Conservation (phyloP, 2,113 vertebrate genomes). For the Pyxicephalus adspersus region DNA sequence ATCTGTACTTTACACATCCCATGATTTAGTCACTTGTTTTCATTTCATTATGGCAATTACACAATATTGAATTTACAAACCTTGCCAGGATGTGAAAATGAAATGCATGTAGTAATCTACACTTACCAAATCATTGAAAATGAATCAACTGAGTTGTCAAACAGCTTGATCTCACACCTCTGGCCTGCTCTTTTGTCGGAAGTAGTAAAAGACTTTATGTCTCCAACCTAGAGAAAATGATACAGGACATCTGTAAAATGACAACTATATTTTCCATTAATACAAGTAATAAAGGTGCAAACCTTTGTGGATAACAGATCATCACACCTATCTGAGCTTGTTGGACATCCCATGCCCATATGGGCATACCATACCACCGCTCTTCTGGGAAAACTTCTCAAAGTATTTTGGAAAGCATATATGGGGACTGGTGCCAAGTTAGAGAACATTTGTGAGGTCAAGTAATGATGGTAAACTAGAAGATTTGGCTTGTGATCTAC, state of each 20-base stretch:
- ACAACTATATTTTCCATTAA: background rate
- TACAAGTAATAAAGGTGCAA: background rate
- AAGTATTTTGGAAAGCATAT: too few species aligned
- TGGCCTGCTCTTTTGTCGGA: slow-evolving; percentile 90
- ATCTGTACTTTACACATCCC: too few species aligned
- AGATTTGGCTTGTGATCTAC: too few species aligned
- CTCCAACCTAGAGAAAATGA: slow-evolving; percentile 78
- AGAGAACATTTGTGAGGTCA: too few species aligned
- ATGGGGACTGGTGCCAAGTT: too few species aligned
- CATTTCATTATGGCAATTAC: too few species aligned
- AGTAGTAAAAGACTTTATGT: slow-evolving; percentile 85
- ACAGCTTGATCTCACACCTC: slow-evolving; percentile 90
- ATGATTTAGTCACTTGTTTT: too few species aligned
- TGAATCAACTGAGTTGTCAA: slow-evolving; percentile 85
- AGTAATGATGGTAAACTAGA: too few species aligned
- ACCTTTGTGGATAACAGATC: too few species aligned
- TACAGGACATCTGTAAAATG: background rate
- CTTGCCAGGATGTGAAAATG: background rate
- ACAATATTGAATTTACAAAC: background rate
- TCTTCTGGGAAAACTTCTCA: too few species aligned
- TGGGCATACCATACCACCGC: background rate
- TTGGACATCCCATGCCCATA: background rate
- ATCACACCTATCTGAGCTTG: background rate
- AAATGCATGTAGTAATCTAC: background rate
- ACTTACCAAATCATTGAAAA: slow-evolving; percentile 88